These are phyloP conservation scores for Chrysina gloriosa DNA, from an alignment of 2,888 invertebrate species.

Conservation along the genomic window DNA sequence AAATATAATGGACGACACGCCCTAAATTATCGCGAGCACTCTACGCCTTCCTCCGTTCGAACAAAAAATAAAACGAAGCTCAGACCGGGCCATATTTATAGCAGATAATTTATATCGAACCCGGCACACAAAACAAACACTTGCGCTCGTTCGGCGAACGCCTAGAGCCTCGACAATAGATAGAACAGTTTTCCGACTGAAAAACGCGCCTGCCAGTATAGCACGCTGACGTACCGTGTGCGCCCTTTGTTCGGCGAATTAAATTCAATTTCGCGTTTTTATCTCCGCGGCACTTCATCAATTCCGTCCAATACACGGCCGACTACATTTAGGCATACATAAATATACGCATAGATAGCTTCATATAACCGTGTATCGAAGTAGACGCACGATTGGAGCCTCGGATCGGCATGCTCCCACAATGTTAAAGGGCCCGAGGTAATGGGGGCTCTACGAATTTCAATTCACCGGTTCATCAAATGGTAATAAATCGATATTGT, in stretches of 20 bases:
- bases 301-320: not conserved
- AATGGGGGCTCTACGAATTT: slow-evolving; percentile 1
- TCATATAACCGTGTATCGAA: no score
- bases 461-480: slow-evolving; percentile 20
- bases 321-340: not conserved
- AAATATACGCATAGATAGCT: not conserved
- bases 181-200: not conserved
- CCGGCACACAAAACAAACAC: slow-evolving; percentile 24
- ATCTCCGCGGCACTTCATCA: slow-evolving; percentile 10
- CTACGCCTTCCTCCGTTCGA: slow-evolving; percentile 10
- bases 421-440: not conserved
- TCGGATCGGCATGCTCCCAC: not conserved
- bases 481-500: slow-evolving; percentile 22
- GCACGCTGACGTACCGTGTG: not conserved
- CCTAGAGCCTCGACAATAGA: not conserved
- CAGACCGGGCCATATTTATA: slow-evolving; percentile 16
- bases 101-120: slow-evolving; percentile 24
- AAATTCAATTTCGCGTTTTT: slow-evolving; percentile 31
- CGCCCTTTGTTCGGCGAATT: slow-evolving; percentile 29
- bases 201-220: not conserved
- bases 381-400: not conserved
- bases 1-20: slow-evolving; percentile 4
- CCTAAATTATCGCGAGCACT: slow-evolving; percentile 3
- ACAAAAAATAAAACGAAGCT: slow-evolving; percentile 16
- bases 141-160: not conserved